phyloP scores from a whole-genome alignment of 2,888 invertebrate species.

The Melanophora roralis region DNA sequence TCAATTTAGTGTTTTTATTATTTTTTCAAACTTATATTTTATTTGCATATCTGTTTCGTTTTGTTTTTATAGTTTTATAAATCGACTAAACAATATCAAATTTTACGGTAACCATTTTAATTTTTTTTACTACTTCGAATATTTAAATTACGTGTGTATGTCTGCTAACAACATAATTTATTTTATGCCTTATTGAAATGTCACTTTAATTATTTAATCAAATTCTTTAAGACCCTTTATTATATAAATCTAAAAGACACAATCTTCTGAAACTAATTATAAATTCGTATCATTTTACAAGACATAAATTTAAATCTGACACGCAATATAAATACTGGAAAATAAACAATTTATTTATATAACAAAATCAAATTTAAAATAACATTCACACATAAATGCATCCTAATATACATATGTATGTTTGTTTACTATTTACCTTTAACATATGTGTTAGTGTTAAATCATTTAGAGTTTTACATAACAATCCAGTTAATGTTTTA shows the following conservation, averaged over 20 bases:
- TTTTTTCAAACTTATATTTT: too few relatives aligned
- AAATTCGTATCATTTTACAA: constrained; percentile 14
- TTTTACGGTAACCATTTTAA: too few relatives aligned
- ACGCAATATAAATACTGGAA: neutral
- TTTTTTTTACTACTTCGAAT: too few relatives aligned
- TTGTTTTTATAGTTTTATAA: too few relatives aligned
- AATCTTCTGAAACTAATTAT: constrained; percentile 30
- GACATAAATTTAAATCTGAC: constrained; percentile 5
- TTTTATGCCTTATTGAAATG: neutral
- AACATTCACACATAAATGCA: neutral
- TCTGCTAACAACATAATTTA: neutral
- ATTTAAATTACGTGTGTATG: too few relatives aligned
- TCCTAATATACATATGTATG: too few relatives aligned
- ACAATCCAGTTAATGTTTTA: neutral
- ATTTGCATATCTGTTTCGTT: too few relatives aligned
- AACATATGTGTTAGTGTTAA: neutral
- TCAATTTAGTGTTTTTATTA: too few relatives aligned
- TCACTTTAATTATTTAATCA: constrained; percentile 13
- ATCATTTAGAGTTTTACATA: neutral
- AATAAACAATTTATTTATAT: constrained; percentile 31
- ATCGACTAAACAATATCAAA: too few relatives aligned
- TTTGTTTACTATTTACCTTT: too few relatives aligned
- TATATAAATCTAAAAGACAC: constrained; percentile 20
- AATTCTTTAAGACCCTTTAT: neutral
- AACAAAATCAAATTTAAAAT: neutral